phyloP scores from a whole-genome alignment of 2,797 vertebrate genomes.

The Sebastes matsubarae region DNA sequence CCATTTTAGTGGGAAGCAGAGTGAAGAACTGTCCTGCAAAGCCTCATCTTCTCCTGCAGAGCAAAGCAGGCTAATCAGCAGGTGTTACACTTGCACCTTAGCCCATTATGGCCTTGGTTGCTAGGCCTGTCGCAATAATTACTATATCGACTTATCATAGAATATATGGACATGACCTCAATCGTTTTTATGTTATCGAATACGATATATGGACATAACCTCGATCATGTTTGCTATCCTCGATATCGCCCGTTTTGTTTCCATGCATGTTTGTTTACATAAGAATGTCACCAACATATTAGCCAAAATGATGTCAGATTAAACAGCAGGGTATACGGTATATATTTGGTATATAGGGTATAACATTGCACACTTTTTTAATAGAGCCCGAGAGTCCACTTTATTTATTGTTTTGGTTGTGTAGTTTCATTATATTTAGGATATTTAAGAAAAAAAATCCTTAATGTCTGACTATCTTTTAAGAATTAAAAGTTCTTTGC shows the following conservation, averaged over 20 bases:
- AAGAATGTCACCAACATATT: background rate
- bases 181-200: background rate
- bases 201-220: background rate
- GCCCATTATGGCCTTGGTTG: background rate
- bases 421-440: background rate
- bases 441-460: background rate
- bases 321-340: background rate
- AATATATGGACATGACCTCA: background rate
- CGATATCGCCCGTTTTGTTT: no score
- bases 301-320: background rate
- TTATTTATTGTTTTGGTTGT: no score
- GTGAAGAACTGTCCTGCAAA: slow-evolving; percentile 7
- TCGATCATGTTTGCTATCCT: background rate
- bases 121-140: background rate
- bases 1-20: background rate
- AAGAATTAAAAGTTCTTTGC: no score
- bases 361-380: no score
- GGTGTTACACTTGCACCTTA: background rate
- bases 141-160: background rate
- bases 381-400: no score
- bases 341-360: no score
- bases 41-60: slow-evolving; percentile 1
- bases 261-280: no score
- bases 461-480: no score
- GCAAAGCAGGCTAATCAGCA: background rate